Evolutionary conservation across 2,113 vertebrate species (phyloP), one percentile per base, ranked within the genome.

Genomic region (Hyla sarda): DNA sequence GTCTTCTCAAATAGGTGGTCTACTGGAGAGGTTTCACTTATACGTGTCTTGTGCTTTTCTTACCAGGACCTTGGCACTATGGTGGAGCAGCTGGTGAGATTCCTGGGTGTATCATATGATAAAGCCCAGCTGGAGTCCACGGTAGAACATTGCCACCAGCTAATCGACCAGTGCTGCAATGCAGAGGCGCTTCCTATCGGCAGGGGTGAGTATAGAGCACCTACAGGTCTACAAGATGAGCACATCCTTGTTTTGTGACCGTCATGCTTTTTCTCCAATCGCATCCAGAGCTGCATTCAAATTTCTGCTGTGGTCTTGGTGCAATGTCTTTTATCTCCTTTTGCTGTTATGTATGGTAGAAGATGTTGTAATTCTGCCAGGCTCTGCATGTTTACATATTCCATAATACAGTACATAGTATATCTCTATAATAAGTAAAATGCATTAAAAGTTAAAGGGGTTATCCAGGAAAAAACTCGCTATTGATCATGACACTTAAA

Each of bases 131-230:
- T 97, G 93, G 98, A 99, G 89, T 89, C 93, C 62, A 93, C 98
- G 94, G 95, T 93, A 48, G 98, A 99, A 88, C 97, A 96, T 91
- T 99, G 98, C 89, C 96, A 97, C 90, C 98, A 99, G 84, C 96
- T 99, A 72, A 96, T 99, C 1, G 98, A 99, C 88, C 98, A 99
- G 90, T 98, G 98, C 92, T 96, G 96, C 90, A 98, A 96, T 52
- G 96, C 97, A 0, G 98, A 99, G 92, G 96, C 97, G 0, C 95
- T 99, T 90, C 95, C 98, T 0, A 93, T 98, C 90, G 97, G 96
- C 92, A 95, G 98, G 90, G 98, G 98, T 99, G 93, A 0, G 93
- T 89, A 25, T 60, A 52, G 0, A 10, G 50, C 30, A 19, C n/a
- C 45, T 50, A n/a, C 17, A 65, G 11, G 0, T 4, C 11, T 28